Conservation (phyloP, 2,888 invertebrate genomes). For the Athrips mouffetella region DNA sequence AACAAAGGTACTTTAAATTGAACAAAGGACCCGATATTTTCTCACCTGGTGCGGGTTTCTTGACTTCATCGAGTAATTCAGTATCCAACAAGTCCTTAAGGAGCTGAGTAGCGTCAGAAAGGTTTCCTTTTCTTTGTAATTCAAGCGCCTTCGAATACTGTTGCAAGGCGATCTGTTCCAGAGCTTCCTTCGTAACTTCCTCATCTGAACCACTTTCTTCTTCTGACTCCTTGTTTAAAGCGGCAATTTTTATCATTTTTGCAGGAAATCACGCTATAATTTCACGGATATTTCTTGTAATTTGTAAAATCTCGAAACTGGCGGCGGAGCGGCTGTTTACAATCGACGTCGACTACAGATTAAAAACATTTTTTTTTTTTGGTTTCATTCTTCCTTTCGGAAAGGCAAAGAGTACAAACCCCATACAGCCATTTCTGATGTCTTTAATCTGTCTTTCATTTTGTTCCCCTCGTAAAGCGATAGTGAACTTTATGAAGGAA, state of each 20-base stretch:
- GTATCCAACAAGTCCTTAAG: slow-evolving; percentile 83
- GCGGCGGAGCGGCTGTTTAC: slow-evolving; percentile 1
- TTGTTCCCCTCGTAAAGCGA: too few species aligned
- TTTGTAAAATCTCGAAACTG: background rate
- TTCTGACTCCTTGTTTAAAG: slow-evolving; percentile 81
- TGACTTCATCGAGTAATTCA: slow-evolving; percentile 78
- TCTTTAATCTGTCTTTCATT: too few species aligned
- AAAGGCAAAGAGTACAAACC: too few species aligned
- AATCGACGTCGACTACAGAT: background rate
- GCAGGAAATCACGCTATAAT: background rate
- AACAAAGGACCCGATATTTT: slow-evolving; percentile 80
- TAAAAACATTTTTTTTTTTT: background rate
- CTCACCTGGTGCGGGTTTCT: slow-evolving; percentile 69
- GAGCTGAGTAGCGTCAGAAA: slow-evolving; percentile 82
- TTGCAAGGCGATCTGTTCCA: slow-evolving; percentile 89
- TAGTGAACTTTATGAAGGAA: too few species aligned
- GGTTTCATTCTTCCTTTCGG: too few species aligned
- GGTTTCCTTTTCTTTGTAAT: slow-evolving; percentile 81
- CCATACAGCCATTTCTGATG: too few species aligned
- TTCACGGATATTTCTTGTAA: background rate
- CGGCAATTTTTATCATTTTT: slow-evolving; percentile 80
- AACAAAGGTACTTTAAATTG: slow-evolving; percentile 89
- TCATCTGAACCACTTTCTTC: slow-evolving; percentile 78
- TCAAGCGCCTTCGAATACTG: slow-evolving; percentile 88
- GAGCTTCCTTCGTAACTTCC: slow-evolving; percentile 66